These are phyloP conservation scores for Stratiomys singularior DNA, from an alignment of 2,888 invertebrate species.

Conservation along the genomic window DNA sequence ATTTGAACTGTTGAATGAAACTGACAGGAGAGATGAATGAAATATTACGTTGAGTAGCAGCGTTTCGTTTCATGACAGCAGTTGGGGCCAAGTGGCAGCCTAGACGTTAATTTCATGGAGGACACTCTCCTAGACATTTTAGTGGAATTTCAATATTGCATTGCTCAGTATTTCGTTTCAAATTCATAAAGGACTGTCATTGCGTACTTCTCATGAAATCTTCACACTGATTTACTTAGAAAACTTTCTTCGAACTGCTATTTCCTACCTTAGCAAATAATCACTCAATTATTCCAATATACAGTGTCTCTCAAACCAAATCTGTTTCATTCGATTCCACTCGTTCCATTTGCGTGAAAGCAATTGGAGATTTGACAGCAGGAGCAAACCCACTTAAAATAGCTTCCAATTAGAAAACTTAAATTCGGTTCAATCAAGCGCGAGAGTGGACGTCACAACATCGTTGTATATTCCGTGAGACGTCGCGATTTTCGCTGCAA, in stretches of 20 bases:
- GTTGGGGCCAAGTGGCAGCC: too few relatives aligned
- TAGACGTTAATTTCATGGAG: too few relatives aligned
- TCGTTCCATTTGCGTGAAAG: not conserved
- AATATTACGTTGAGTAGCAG: not conserved
- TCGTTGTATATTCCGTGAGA: not conserved
- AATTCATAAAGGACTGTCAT: too few relatives aligned
- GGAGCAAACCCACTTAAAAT: not conserved
- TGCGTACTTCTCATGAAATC: too few relatives aligned
- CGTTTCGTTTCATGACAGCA: too few relatives aligned
- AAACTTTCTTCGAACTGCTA: too few relatives aligned
- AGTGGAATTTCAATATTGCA: too few relatives aligned
- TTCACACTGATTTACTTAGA: too few relatives aligned
- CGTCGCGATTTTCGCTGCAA: not conserved
- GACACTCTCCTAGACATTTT: too few relatives aligned
- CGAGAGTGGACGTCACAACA: constrained; percentile 36
- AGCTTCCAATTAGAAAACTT: constrained; percentile 22
- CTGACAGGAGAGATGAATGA: not conserved
- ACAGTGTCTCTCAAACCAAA: not conserved
- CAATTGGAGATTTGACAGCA: not conserved
- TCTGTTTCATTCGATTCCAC: constrained; percentile 2
- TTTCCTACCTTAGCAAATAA: too few relatives aligned
- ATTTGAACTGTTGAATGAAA: not conserved
- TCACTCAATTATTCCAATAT: too few relatives aligned
- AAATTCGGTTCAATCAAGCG: constrained; percentile 23
- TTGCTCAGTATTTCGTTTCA: too few relatives aligned